These are phyloP conservation scores for Pseudopodoces humilis DNA, from an alignment of 2,113 vertebrate species.

Conservation along the genomic window DNA sequence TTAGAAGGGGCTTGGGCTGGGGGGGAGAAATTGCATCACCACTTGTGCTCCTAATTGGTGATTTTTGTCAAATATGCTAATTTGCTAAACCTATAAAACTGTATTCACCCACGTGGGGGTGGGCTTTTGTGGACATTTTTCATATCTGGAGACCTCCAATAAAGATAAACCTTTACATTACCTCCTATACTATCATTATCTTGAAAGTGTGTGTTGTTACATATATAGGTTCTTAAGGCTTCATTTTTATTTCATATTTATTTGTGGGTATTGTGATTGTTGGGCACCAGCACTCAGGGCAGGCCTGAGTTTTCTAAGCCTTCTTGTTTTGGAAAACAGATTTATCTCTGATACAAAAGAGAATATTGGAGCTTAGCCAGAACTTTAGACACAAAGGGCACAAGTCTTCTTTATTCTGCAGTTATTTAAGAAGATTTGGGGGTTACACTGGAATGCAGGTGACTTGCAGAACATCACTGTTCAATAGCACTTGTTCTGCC, in stretches of 20 bases:
- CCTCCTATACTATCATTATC: not conserved
- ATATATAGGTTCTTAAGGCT: not conserved
- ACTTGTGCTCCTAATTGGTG: not conserved
- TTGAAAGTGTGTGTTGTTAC: not conserved
- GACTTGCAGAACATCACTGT: not conserved
- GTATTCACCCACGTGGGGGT: rapidly evolving
- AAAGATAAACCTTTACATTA: not conserved
- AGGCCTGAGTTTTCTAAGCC: not conserved
- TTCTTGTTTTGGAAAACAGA: not conserved
- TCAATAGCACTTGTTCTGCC: not conserved
- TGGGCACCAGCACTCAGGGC: not conserved
- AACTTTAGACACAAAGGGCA: not conserved
- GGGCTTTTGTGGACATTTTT: not conserved
- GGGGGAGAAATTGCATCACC: not conserved
- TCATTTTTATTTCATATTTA: not conserved
- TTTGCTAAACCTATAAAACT: not conserved
- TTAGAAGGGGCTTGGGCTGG: not conserved
- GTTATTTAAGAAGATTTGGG: not conserved
- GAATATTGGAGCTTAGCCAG: not conserved
- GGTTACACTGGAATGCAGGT: not conserved
- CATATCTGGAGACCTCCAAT: not conserved
- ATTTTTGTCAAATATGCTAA: not conserved
- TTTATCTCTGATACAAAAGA: not conserved
- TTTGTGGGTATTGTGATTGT: not conserved
- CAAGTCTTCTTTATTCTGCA: not conserved